Base-by-base conservation (phyloP, 1,140 invertebrate species). In the Schmidtea mediterranea region DNA sequence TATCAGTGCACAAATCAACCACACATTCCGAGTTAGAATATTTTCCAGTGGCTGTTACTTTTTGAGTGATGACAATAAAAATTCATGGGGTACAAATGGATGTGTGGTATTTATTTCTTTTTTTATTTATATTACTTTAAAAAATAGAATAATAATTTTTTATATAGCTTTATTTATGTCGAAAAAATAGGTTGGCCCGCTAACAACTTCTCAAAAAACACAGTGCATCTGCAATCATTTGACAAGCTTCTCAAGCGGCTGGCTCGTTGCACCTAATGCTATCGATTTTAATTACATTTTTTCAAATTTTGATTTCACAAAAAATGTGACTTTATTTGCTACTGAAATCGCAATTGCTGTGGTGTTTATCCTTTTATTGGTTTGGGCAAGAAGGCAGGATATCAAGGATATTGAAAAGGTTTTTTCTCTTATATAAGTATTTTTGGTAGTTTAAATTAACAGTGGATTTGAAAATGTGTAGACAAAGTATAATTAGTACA, bases 241-340 rank as follows among this genome's bases (percentile, higher is more conserved):
- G 50, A 66, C 67, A 13, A 58, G 57, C 40, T 69, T 68, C 51
- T 57, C 58, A 9, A 59, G 61, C 12, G 62, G 63, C 12, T 64
- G 60, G 53, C 53, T 60, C 0, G 59, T 67, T 2, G 58, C 58
- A 10, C 66, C 66, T 0, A 67, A 67, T 50, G 56, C 57, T 13
- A 62, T 69, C 8, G 62, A 68, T 56, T 68, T 61, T 55, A 55
- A 59, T 48, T 65, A 61, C 49, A 57, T 66, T 2, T 63, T 67
- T 18, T 53, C 56, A 19, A 63, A 67, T 52, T 63, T 66, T n/a
- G 66, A 68, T 36, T 72, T 72, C 55, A 55, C 58, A 5, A 68
- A 70, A 55, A 73, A 73, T 56, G 60, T 69, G 2, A 71, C 71
- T 1, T 62, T 73, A 39, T 73, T 72, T 53, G 57, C 68, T 46